Evolutionary conservation across 23 tunicate species (phyloP), one percentile per base, ranked within the genome.

Genomic region (Trididemnum clinides): DNA sequence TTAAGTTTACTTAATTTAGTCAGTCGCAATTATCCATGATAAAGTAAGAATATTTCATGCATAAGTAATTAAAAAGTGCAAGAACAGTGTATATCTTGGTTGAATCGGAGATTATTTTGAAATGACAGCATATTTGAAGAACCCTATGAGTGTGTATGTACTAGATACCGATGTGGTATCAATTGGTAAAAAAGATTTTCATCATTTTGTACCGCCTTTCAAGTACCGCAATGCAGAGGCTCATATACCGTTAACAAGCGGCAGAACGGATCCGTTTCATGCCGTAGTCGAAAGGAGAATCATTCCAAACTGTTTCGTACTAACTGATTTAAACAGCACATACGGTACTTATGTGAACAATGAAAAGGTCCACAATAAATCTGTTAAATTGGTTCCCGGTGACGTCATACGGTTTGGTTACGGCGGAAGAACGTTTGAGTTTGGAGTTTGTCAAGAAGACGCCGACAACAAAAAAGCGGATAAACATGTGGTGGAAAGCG

Each of bases 291-390:
- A 86, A 75, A 80, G 33, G 33, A 80, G 83, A 10, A 65, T 57
- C 1, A 87, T 80, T 0, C 85, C 81, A 33, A 80, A 86, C n/a
- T 91, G 90, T 71, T 91, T 70, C 51, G 72, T 91, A 21, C 44
- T 91, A 1, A 71, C 64, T 6, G 96, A 91, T 37, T 32, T 91
- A 28, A 91, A 91, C 84, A 80, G 90, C 26, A 71, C 90, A 2
- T 78, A 75, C 69, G 96, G 96, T 0, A 91, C 90, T 4, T 91
- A 91, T 51, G 90, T 91, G 1, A 91, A 91, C 57, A 85, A 91
- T 22, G 58, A 84, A 57, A 62, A 77, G 36, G 66, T 91, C n/a
- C 96, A 91, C 50, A 91, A 91, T 50, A 72, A 71, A 0, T 81
- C 88, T 0, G 89, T 91, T 7, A 50, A 36, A 32, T 37, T 91